Base-by-base conservation (phyloP, 2,113 vertebrate genomes). In the Phocoena phocoena region DNA sequence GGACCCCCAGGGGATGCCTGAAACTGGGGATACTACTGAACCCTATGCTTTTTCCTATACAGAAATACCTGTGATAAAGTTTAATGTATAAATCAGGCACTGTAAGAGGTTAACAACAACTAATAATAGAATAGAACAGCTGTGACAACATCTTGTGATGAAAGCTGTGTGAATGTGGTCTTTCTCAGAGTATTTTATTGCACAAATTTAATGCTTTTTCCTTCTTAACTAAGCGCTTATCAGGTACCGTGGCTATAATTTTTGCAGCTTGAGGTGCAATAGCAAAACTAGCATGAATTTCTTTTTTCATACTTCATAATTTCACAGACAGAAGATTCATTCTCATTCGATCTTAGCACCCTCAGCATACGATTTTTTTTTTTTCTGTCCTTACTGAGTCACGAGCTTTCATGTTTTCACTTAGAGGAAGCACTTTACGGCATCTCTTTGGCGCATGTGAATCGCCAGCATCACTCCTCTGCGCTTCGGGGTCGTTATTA, bases 381-480 rank as follows among this genome's bases (percentile, higher is more conserved):
- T 77, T 21, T 33, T 21, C 5, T 77, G 18, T 13, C 74, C 74
- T 53, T 53, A n/a, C 31, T 23, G 13, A 55, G 50, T n/a, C 47
- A 14, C 3, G 0, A 55, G 36, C 3, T 21, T n/a, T 55, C 76
- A 8, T 1, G 1, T 36, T 36, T 55, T 55, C 76, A 25, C 33
- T n/a, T 50, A 79, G 60, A n/a, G 50, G 33, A n/a, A 36, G 76
- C 31, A 5, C 74, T 77, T 77, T 21, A 6, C 1, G 10, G 44
- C 47, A 13, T 33, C 53, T 33, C 17, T 23, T 79, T 8, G 31
- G 31, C 12, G 0, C n/a, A 8, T 1, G 10, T 5, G 12, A 55
- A 36, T 25, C 0, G 3, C 76, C 76, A 14, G 76, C 11, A 8
- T 20, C 50, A 8, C 33, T 14, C 50, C 33, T 55, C 50, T 5